Base-by-base conservation (phyloP, 2,797 vertebrate species). In the Neosalanx taihuensis region DNA sequence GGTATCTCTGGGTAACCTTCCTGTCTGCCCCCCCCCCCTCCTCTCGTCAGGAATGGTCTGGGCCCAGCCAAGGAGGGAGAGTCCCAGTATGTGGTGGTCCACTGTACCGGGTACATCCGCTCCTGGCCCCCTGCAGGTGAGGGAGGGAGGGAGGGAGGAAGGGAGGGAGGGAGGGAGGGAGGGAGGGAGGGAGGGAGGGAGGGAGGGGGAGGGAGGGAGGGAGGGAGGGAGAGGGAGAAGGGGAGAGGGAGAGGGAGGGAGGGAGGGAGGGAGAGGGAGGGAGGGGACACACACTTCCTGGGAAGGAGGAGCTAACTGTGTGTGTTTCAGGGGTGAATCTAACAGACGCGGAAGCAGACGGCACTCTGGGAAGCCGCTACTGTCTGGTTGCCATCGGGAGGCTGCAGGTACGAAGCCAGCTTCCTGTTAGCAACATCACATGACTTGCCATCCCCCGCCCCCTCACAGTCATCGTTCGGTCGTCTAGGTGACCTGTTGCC, bases 71-170 rank as follows among this genome's bases (percentile, higher is more conserved):
- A 99, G 76, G 97, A 99, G 1, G 98, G 97, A 0, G 98, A 99
- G 1, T 92, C 94, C 29, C 96, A 96, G 84, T 99, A 94, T 7
- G 96, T 96, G 0, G 97, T 99, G 41, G 96, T 99, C 73, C 98
- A 99, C 86, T 99, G 97, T 89, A 99, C 97, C 0, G 98, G 98
- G 1, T 99, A 97, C 86, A 97, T 99, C 68, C 98, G 97, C 76
- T 97, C 98, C 60, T 99, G 98, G 98, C 98, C 98, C 0, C 97
- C 96, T 0, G 94, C 96, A 92, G 98, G 97, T 98, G 89, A 81
- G 51, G 51, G 5, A 15, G 18, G 2, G 17, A 15, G 5, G 17
- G 51, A 6, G 2, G 37, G 9, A 9, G 9, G 37, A 9, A 2
- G 37, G 1, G 0, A 9, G 37, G 33, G 33, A 5, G 5, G 33